Percentiles rank a stretch among this genome's conserved stretches.
Evolutionary conservation across 2,113 vertebrate genomes (phyloP).

Genomic region (Donacobius atricapilla): DNA sequence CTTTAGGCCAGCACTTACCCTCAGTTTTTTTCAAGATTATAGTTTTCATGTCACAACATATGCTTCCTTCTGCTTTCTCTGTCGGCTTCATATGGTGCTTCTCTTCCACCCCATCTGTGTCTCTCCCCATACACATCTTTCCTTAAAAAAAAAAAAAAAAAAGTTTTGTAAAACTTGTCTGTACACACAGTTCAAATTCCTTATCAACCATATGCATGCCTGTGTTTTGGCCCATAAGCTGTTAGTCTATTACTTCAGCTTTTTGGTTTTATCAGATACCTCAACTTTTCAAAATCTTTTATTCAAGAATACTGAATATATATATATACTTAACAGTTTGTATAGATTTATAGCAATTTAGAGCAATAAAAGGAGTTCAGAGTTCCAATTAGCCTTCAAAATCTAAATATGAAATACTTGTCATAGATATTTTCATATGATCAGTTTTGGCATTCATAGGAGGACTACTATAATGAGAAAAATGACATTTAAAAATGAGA

Average conservation of each 20-base stretch:
- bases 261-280: neutral
- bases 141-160: neutral
- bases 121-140: neutral
- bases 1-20: slow-evolving; percentile 16
- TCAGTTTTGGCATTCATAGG: neutral
- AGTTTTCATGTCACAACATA: slow-evolving; percentile 47
- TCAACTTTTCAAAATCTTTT: neutral
- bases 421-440: neutral
- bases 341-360: neutral
- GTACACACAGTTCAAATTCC: neutral
- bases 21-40: slow-evolving; percentile 43
- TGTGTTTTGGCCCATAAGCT: neutral
- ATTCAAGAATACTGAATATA: neutral
- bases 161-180: neutral
- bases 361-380: neutral
- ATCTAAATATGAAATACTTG: neutral
- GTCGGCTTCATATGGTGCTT: slow-evolving; percentile 54
- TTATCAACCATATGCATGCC: neutral
- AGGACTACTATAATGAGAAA: neutral
- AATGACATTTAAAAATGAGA: slow-evolving; percentile 16
- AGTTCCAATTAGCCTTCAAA: neutral
- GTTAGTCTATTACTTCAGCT: neutral
- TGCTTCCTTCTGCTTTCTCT: slow-evolving; percentile 51
- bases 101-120: slow-evolving; percentile 38
- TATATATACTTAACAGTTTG: neutral